These are phyloP conservation scores for Micrasema minimum DNA, from an alignment of 1,140 invertebrate genomes.

Conservation along the genomic window DNA sequence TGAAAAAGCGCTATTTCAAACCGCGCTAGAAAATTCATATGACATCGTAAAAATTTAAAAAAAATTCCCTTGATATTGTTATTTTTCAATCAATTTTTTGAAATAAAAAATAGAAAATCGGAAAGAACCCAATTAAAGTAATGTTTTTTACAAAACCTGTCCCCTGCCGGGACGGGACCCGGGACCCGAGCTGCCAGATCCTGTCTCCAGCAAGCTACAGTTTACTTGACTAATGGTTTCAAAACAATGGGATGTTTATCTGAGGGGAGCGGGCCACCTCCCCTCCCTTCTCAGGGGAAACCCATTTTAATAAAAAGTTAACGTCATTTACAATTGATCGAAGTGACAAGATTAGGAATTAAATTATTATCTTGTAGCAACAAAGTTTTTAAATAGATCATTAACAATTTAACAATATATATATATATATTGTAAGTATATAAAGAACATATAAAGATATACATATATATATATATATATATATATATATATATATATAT, in stretches of 20 bases:
- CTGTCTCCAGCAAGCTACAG: conserved; percentile 27
- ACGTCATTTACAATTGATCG: too few species aligned
- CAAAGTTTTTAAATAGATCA: neutral
- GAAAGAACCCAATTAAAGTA: too few species aligned
- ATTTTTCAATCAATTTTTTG: too few species aligned
- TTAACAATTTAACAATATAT: neutral
- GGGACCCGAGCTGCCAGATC: conserved; percentile 3
- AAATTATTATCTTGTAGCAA: neutral
- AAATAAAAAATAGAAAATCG: too few species aligned
- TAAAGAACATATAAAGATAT: neutral
- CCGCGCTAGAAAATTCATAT: too few species aligned
- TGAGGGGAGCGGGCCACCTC: neutral
- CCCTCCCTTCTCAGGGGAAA: neutral
- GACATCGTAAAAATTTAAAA: too few species aligned
- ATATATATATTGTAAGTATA: neutral
- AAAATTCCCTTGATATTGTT: too few species aligned
- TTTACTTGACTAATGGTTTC: conserved; percentile 31
- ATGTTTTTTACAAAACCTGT: too few species aligned
- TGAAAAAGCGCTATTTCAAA: too few species aligned
- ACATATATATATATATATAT: neutral
- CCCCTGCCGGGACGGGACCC: neutral
- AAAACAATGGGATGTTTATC: conserved; percentile 27
- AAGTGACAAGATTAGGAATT: neutral
- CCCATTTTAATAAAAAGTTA: too few species aligned
- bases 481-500: too few species aligned